These are phyloP conservation scores for Zygogramma bicolorata DNA, from an alignment of 2,888 invertebrate species.

Conservation along the genomic window DNA sequence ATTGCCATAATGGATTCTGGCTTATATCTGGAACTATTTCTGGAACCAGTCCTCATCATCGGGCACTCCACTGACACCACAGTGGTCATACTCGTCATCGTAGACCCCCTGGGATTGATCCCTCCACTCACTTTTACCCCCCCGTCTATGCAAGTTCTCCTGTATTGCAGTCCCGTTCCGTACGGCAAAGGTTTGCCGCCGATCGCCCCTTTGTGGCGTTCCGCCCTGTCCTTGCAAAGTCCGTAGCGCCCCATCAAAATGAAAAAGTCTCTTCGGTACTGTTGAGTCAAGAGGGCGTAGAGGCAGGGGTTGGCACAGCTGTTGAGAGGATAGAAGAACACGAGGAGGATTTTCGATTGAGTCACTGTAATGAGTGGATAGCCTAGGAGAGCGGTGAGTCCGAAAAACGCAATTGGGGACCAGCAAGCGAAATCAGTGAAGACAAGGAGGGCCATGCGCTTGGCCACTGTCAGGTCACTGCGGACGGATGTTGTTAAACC, in stretches of 20 bases:
- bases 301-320: slow-evolving; percentile 78
- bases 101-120: slow-evolving; percentile 59
- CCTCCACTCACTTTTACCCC: slow-evolving; percentile 53
- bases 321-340: slow-evolving; percentile 79
- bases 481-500: slow-evolving; percentile 66
- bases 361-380: slow-evolving; percentile 72
- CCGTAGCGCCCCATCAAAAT: slow-evolving; percentile 69
- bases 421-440: slow-evolving; percentile 75
- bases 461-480: slow-evolving; percentile 71
- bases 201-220: slow-evolving; percentile 66
- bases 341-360: slow-evolving; percentile 71
- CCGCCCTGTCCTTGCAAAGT: slow-evolving; percentile 65
- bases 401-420: slow-evolving; percentile 77
- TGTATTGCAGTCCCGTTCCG: slow-evolving; percentile 61
- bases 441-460: slow-evolving; percentile 76
- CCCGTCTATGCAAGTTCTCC: slow-evolving; percentile 42
- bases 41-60: slow-evolving; percentile 56
- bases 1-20: slow-evolving; percentile 57
- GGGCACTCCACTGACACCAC: slow-evolving; percentile 65
- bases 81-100: slow-evolving; percentile 63
- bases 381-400: slow-evolving; percentile 74
- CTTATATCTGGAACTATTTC: slow-evolving; percentile 53
- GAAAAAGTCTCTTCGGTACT: slow-evolving; percentile 73
- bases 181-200: slow-evolving; percentile 64
- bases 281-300: slow-evolving; percentile 76